Conservation (phyloP, 1,140 invertebrate genomes). For the Cryptotermes secundus region DNA sequence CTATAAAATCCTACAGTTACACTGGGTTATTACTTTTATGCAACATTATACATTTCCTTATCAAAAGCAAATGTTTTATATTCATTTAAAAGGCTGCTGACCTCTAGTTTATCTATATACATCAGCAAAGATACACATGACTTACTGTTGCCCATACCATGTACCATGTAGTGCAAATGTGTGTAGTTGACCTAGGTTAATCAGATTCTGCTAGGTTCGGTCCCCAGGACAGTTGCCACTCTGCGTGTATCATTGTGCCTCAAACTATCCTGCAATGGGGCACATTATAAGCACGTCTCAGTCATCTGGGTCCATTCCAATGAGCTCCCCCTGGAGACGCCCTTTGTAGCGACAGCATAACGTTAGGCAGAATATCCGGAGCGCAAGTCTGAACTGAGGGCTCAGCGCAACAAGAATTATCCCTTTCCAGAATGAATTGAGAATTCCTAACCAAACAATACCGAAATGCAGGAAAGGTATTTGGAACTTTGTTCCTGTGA, state of each 20-base stretch:
- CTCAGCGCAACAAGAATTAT: conserved; percentile 84
- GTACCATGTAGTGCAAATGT: not conserved
- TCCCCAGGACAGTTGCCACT: not conserved
- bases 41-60: not conserved
- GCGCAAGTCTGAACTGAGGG: conserved; percentile 84
- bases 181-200: not conserved
- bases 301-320: conserved; percentile 76
- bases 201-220: conserved; percentile 3
- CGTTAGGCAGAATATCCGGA: conserved; percentile 85
- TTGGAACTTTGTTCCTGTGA: conserved; percentile 58
- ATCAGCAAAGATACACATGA: not conserved
- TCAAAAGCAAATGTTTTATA: not conserved
- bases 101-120: too few relatives aligned
- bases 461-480: conserved; percentile 87
- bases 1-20: not conserved
- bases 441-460: conserved; percentile 89
- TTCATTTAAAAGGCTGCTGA: not conserved
- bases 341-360: conserved; percentile 80
- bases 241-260: not conserved
- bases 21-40: not conserved
- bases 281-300: conserved; percentile 22
- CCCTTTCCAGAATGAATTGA: conserved; percentile 94
- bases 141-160: not conserved
- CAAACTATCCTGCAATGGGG: not conserved
- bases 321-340: conserved; percentile 75